Conservation (phyloP, 1,140 invertebrate genomes). For the Acromyrmex heyeri region DNA sequence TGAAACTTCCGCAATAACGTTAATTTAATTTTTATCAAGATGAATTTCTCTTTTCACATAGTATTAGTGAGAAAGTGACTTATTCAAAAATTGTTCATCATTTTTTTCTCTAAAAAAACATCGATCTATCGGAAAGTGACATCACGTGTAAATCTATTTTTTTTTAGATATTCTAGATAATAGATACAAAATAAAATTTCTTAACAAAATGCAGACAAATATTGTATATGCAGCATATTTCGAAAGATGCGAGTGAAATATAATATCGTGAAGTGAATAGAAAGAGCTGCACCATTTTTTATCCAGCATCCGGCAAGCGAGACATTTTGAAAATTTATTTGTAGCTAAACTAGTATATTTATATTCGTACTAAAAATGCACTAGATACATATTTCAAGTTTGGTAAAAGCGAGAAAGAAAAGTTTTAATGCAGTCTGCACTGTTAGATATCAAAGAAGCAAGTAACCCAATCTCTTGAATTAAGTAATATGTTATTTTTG, state of each 20-base stretch:
- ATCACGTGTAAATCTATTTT: not conserved
- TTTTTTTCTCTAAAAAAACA: not conserved
- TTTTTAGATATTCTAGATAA: not conserved
- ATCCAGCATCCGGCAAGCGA: too few relatives aligned
- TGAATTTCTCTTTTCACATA: not conserved
- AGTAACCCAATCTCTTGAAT: too few relatives aligned
- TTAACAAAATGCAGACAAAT: not conserved
- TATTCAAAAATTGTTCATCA: not conserved
- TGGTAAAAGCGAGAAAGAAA: too few relatives aligned
- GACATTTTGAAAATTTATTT: not conserved
- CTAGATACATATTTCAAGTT: too few relatives aligned
- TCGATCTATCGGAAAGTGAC: not conserved
- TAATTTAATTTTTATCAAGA: slow-evolving; percentile 12
- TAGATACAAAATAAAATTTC: not conserved
- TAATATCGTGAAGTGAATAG: not conserved
- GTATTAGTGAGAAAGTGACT: not conserved
- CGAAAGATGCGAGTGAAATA: too few relatives aligned
- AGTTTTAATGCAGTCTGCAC: too few relatives aligned
- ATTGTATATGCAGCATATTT: not conserved
- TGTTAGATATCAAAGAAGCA: too few relatives aligned
- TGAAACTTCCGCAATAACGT: not conserved
- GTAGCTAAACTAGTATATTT: too few relatives aligned
- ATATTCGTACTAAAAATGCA: too few relatives aligned
- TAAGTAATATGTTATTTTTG: too few relatives aligned
- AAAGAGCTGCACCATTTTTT: not conserved